Base-by-base conservation (phyloP, 2,888 invertebrate species). In the Rhagium mordax region DNA sequence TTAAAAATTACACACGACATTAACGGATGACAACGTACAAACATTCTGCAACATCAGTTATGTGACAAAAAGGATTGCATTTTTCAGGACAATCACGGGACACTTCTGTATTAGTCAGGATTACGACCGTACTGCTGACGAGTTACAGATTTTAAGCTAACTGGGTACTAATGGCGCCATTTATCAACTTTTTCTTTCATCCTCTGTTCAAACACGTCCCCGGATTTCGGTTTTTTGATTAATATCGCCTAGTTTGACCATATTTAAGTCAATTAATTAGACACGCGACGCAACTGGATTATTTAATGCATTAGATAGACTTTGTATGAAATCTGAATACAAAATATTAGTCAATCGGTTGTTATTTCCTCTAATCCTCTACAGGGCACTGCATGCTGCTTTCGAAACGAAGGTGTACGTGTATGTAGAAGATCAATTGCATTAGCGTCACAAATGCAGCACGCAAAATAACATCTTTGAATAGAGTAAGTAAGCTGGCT, bases 121-220 rank as follows among this genome's bases (percentile, higher is more conserved):
- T 84, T 84, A 84, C 77, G 75, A 70, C 61, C 66, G 59, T 62
- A 68, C 65, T 75, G 77, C 74, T 79, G 80, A 80, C 80, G 78
- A 79, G 80, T 78, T 78, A 77, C 82, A 83, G 84, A 83, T 85
- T 84, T 84, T 84, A 83, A 83, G 83, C 84, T 84, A 84, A 84
- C 82, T 81, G 84, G 80, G 81, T 81, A 81, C 84, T 85, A 85
- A 85, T 84, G 84, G 83, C 77, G 78, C 82, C 80, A 84, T 84
- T 85, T 85, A 83, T 85, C 84, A 85, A 80, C 76, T 82, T 84
- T 83, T 84, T 85, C 82, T 79, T 74, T 72, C 71, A 71, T 78
- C 78, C 76, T 47, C 79, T 82, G 83, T 82, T 81, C 82, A 83
- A 83, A 83, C 80, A 82, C 79, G 82, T 81, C 81, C 75, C 75